Percentiles rank a stretch among this genome's conserved stretches.
These are phyloP conservation scores for Hipparchia sbordonii DNA, from an alignment of 2,888 invertebrate species.

Conservation along the genomic window DNA sequence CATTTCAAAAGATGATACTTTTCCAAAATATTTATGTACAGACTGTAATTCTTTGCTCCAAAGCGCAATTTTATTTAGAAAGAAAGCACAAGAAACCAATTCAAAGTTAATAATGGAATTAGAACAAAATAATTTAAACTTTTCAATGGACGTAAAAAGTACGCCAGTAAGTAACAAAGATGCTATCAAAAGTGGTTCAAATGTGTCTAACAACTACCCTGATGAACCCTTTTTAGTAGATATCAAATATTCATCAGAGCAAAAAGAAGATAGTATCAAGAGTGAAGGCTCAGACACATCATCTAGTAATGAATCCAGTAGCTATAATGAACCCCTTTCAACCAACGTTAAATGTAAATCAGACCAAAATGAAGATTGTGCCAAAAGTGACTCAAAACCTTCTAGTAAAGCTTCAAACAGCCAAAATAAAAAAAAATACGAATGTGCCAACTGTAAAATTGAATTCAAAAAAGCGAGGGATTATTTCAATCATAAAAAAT, in stretches of 20 bases:
- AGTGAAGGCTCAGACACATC: neutral
- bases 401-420: neutral
- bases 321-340: neutral
- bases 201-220: neutral
- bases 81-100: slow-evolving; percentile 52
- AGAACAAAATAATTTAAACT: neutral
- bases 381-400: neutral
- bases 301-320: neutral
- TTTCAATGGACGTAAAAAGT: neutral
- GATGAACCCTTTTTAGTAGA: neutral
- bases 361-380: neutral
- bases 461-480: slow-evolving; percentile 44
- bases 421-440: slow-evolving; percentile 5
- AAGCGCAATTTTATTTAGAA: slow-evolving; percentile 55
- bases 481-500: slow-evolving; percentile 47
- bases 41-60: slow-evolving; percentile 52
- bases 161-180: neutral
- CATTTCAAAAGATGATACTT: slow-evolving; percentile 51
- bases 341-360: neutral
- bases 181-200: neutral
- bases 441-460: slow-evolving; percentile 14
- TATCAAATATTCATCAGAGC: neutral
- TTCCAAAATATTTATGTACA: slow-evolving; percentile 57
- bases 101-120: neutral
- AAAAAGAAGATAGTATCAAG: neutral